Base-by-base conservation (phyloP, 2,888 invertebrate genomes). In the Zygaena filipendulae region DNA sequence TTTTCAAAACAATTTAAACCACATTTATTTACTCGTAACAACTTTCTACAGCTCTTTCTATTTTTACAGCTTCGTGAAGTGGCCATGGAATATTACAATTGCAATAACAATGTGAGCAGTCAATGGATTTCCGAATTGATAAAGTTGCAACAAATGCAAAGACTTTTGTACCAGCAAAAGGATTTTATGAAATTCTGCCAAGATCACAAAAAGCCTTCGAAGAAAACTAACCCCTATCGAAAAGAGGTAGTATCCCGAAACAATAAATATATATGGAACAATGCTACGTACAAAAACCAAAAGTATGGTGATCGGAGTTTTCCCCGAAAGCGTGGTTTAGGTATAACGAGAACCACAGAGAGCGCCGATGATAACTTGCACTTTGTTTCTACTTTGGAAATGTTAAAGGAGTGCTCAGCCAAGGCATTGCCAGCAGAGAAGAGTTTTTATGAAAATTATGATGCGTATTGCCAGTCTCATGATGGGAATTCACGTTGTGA, bases 21-120 rank as follows among this genome's bases (percentile, higher is more conserved):
- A n/a, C n/a, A n/a, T n/a, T n/a, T n/a, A n/a, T n/a, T n/a, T n/a
- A n/a, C n/a, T n/a, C n/a, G n/a, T n/a, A n/a, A n/a, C n/a, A n/a
- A n/a, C n/a, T n/a, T n/a, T n/a, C n/a, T n/a, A n/a, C n/a, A n/a
- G n/a, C n/a, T n/a, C n/a, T n/a, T 27, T 25, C 33, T 13, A 7
- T 14, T 27, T 13, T 55, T 52, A 32, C 58, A 91, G 91, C 53
- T 92, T 24, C 84, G 85, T 40, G 88, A 90, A 75, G 69, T 90
- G 13, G 87, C 86, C 11, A 72, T 90, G 52, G 86, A 88, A 42
- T 91, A 91, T 59, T 82, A 86, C 49, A 87, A 86, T 53, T 91
- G 90, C 50, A 64, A 63, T 32, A 77, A 81, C 21, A 81, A 82
- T 37, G 81, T 82, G 35, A 57, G 59, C 12, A 58, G 61, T 33